Base-by-base conservation (phyloP, 2,113 vertebrate species). In the Tylochromis polylepis region DNA sequence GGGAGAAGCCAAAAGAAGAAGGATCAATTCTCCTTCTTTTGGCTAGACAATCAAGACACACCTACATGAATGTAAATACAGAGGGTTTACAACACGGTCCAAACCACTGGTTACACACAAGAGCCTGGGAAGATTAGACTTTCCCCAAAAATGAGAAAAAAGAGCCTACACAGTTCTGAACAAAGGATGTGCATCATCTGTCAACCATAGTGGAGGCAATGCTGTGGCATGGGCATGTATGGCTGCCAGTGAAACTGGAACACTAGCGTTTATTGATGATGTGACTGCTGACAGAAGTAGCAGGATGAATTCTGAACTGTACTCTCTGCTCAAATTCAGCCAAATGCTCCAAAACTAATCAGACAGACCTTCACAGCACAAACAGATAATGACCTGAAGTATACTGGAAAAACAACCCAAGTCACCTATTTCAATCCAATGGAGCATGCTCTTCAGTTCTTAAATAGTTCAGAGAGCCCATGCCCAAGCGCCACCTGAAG, bases 221-320 rank as follows among this genome's bases (percentile, higher is more conserved):
- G 15, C 20, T 51, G 3, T 51, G 43, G 15, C 15, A 20, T 8
- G 24, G 70, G 43, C 70, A 75, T 75, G 24, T 51, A 0, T 0
- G 0, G 24, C 24, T 75, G 43, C 43, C 24, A 51, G 70, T 75
- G 43, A 49, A 51, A 31, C 24, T 29, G 15, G 70, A 29, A 29
- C 6, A 12, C 70, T 75, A 1, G 24, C 20, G 67, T 7, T 49
- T 72, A 46, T 43, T 65, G 34, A 75, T 75, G 67, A 75, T 49
- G 67, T 49, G 60, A 38, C 34, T 67, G 20, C 11, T 5, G 60
- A 38, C 22, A 0, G 60, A 75, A 49, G 24, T 18, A 29, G 15
- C 67, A 49, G 41, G 24, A 51, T 75, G 24, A 29, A 29, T 75
- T 6, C 24, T 49, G 70, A 75, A 51, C 1, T 20, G 67, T 72